These are phyloP conservation scores for Autographa gamma DNA, from an alignment of 2,888 invertebrate genomes.

Conservation along the genomic window DNA sequence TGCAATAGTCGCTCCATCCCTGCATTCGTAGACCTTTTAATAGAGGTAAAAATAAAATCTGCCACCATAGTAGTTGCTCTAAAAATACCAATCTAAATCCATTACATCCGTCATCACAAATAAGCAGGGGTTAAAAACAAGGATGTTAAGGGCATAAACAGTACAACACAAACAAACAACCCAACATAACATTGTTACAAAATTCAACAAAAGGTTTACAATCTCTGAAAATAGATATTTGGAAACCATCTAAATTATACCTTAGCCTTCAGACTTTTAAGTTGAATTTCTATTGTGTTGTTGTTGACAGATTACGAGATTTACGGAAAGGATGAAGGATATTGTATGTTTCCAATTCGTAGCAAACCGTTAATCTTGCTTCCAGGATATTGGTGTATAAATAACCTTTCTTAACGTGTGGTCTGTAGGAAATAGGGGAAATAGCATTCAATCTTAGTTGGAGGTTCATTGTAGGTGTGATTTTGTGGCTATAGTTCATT, in stretches of 20 bases:
- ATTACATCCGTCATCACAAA: slow-evolving; percentile 28
- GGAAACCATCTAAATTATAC: not conserved
- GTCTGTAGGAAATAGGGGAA: slow-evolving; percentile 6
- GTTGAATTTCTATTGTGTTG: slow-evolving; percentile 25
- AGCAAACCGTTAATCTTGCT: slow-evolving; percentile 41
- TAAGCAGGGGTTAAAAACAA: slow-evolving; percentile 24
- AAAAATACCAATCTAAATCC: not conserved
- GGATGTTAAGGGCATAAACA: slow-evolving; percentile 31
- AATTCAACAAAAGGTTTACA: slow-evolving; percentile 37
- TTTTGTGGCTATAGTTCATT: not conserved
- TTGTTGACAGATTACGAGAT: slow-evolving; percentile 25
- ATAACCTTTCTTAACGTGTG: slow-evolving; percentile 22
- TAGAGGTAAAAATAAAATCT: not conserved
- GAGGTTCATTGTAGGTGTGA: not conserved
- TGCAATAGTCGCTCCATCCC: too few relatives aligned
- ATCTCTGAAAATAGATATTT: slow-evolving; percentile 29
- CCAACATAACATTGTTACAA: slow-evolving; percentile 38
- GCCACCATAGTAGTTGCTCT: not conserved
- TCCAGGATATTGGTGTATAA: slow-evolving; percentile 34
- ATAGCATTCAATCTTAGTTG: not conserved
- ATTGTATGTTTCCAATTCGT: slow-evolving; percentile 39
- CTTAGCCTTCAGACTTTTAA: not conserved
- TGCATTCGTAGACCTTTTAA: too few relatives aligned
- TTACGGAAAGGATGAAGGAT: slow-evolving; percentile 38
- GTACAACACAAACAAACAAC: slow-evolving; percentile 35